Conservation (phyloP, 2,797 vertebrate species). For the Trichosurus vulpecula region DNA sequence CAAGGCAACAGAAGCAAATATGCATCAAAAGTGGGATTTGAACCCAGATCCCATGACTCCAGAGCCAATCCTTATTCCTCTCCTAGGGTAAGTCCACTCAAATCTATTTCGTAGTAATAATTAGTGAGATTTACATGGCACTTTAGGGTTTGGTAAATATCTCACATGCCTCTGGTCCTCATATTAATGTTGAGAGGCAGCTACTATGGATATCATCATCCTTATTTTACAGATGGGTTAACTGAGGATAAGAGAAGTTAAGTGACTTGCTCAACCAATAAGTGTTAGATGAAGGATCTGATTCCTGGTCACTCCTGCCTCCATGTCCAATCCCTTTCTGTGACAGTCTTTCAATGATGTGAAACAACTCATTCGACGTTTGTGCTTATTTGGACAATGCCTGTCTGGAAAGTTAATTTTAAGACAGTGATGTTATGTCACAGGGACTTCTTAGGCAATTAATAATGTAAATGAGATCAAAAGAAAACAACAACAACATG, state of each 20-base stretch:
- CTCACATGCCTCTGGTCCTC: not conserved
- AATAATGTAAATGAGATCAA: too few relatives aligned
- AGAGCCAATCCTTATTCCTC: not conserved
- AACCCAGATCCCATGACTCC: not conserved
- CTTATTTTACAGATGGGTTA: not conserved
- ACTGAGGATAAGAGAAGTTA: too few relatives aligned
- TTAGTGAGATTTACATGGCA: not conserved
- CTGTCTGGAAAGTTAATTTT: not conserved
- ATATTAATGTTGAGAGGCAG: not conserved
- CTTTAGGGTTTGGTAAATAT: not conserved
- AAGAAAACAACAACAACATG: not conserved
- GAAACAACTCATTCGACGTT: not conserved
- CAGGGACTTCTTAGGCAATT: too few relatives aligned
- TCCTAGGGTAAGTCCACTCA: not conserved
- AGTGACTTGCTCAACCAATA: not conserved
- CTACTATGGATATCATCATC: not conserved
- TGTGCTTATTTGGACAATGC: not conserved
- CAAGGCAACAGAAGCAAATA: not conserved
- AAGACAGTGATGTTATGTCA: not conserved
- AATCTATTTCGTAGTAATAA: not conserved
- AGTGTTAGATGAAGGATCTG: not conserved
- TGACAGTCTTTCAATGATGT: too few relatives aligned
- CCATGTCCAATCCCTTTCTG: not conserved
- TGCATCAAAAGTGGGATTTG: not conserved
- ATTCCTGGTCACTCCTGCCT: not conserved